Conservation (phyloP, 2,888 invertebrate genomes). For the Drosophila anomalipes region DNA sequence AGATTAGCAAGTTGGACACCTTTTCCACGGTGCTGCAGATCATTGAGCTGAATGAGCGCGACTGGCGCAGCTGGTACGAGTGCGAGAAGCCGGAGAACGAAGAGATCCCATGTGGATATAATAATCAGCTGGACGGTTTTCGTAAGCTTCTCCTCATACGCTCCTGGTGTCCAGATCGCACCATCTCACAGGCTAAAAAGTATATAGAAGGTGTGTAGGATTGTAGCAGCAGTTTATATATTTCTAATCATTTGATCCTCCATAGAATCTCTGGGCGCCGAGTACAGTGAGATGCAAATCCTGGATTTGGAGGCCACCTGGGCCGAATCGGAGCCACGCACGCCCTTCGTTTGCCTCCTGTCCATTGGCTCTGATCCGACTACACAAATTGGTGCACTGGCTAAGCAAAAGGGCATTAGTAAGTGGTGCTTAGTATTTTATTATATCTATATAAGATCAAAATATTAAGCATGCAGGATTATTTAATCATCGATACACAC, state of each 20-base stretch:
- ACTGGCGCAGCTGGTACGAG: conserved; percentile 96
- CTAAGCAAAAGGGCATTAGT: conserved; percentile 94
- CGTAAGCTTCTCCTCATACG: conserved; percentile 94
- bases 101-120: conserved; percentile 95
- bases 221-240: background rate
- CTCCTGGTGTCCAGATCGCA: conserved; percentile 98
- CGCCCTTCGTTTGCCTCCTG: conserved; percentile 96
- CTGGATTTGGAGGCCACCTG: conserved; percentile 96
- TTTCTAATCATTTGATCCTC: background rate
- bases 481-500: background rate
- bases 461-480: background rate
- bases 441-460: background rate
- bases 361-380: conserved; percentile 99
- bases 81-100: conserved; percentile 97
- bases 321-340: conserved; percentile 94
- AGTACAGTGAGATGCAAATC: conserved; percentile 96
- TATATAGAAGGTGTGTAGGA: conserved; percentile 91
- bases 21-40: conserved; percentile 92
- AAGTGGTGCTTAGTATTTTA: conserved; percentile 78
- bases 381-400: conserved; percentile 94
- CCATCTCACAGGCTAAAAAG: conserved; percentile 95
- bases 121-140: conserved; percentile 94
- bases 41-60: conserved; percentile 93
- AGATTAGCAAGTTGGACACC: conserved; percentile 93
- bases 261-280: conserved; percentile 92